Evolutionary conservation across 2,888 invertebrate species (phyloP), one percentile per base, ranked within the genome.

Genomic region (Tetheella fluctuosa): DNA sequence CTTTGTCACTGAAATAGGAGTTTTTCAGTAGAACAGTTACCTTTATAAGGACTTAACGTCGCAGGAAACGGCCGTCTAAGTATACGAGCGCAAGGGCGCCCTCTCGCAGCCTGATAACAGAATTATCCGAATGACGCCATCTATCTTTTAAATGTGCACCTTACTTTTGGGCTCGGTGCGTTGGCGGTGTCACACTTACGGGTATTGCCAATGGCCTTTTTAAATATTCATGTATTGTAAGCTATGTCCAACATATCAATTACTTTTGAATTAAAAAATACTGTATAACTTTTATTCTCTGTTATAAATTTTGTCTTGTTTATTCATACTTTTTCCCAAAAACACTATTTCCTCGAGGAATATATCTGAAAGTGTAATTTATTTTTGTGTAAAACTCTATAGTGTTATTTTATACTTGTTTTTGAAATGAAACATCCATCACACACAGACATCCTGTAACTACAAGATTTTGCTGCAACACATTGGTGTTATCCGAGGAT

Each of bases 71-170:
- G 89, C 85, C 89, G 81, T 87, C 86, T 86, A 85, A 89, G 90
- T 87, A 88, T 88, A 90, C 89, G 89, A 88, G 86, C 84, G 79
- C 83, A 81, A 84, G 86, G 87, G 87, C 86, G 88, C 90, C 89
- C 91, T 91, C 90, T 85, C 85, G 75, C 85, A 84, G 90, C 48
- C 89, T 94, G 94, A 94, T 94, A 94, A 94, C 94, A 93, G 94
- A 94, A 94, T 94, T 94, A 94, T 94, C 94, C 93, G 90, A 94
- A 94, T 94, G 91, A 93, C 90, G 89, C 93, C 91, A 94, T 94
- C 94, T 93, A 90, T 94, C 94, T 94, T 94, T 93, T 94, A 94
- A 94, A 94, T 93, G 92, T 92, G 90, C 89, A 90, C 91, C 89
- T 92, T 92, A 89, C 88, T 88, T 91, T 91, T 80, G 83, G 78